Conservation (phyloP, 2,113 vertebrate genomes). For the Serilophus lunatus region DNA sequence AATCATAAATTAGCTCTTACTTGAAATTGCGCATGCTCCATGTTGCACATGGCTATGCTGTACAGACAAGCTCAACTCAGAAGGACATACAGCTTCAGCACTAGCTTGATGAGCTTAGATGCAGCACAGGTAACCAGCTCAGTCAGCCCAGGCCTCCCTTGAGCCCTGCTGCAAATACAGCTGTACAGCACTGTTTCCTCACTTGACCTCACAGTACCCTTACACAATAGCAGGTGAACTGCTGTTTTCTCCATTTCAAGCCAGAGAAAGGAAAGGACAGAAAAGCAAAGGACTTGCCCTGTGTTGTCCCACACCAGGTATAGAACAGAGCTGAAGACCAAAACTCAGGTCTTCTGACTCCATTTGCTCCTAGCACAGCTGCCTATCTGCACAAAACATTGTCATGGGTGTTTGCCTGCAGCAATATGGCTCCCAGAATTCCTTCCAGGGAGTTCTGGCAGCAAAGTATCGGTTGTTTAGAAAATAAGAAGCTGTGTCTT, state of each 20-base stretch:
- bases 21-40: background rate
- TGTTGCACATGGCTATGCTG: background rate
- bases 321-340: background rate
- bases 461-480: background rate
- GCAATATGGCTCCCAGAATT: background rate
- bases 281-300: background rate
- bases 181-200: background rate
- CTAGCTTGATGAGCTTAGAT: rapidly evolving
- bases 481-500: background rate
- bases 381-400: background rate
- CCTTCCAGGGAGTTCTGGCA: background rate
- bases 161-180: background rate
- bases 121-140: background rate
- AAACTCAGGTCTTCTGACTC: background rate
- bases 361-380: background rate
- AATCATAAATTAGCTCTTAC: background rate
- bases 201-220: background rate
- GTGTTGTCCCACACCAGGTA: background rate
- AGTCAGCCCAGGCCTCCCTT: background rate
- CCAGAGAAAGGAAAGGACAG: background rate
- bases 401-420: background rate
- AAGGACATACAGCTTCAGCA: background rate
- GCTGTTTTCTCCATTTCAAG: background rate
- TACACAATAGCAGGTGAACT: background rate
- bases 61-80: background rate